phyloP scores from a whole-genome alignment of 2,888 invertebrate species.

The Candidula unifasciata region DNA sequence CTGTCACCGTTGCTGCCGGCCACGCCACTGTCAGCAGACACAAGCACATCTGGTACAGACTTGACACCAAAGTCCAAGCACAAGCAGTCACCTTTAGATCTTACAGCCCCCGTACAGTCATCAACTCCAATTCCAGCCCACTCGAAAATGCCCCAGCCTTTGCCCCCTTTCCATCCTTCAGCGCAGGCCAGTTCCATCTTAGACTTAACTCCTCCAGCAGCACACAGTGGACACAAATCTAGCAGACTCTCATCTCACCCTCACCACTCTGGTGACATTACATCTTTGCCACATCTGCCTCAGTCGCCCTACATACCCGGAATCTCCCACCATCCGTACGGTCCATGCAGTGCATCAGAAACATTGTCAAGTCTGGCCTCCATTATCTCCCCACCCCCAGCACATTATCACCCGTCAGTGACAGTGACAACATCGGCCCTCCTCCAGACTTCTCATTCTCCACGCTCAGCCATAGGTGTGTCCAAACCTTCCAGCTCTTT shows the following conservation, averaged over 20 bases:
- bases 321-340: constrained; percentile 42
- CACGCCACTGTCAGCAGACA: not conserved
- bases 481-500: not conserved
- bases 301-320: constrained; percentile 32
- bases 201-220: constrained; percentile 49
- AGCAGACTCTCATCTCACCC: constrained; percentile 10
- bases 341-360: constrained; percentile 47
- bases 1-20: not conserved
- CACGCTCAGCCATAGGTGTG: not conserved
- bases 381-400: constrained; percentile 49
- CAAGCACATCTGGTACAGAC: not conserved
- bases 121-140: constrained; percentile 48
- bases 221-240: constrained; percentile 38
- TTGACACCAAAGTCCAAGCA: constrained; percentile 29
- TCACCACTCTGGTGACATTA: not conserved
- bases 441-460: not conserved
- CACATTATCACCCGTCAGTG: constrained; percentile 40
- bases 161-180: constrained; percentile 52
- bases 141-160: constrained; percentile 46
- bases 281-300: constrained; percentile 18
- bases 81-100: not conserved
- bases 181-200: constrained; percentile 33
- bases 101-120: not conserved
- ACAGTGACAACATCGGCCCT: constrained; percentile 25
- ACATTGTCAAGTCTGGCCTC: constrained; percentile 49